Evolutionary conservation across 2,888 invertebrate genomes (phyloP), one percentile per base, ranked within the genome.

Genomic region (Acholoe squamosa): DNA sequence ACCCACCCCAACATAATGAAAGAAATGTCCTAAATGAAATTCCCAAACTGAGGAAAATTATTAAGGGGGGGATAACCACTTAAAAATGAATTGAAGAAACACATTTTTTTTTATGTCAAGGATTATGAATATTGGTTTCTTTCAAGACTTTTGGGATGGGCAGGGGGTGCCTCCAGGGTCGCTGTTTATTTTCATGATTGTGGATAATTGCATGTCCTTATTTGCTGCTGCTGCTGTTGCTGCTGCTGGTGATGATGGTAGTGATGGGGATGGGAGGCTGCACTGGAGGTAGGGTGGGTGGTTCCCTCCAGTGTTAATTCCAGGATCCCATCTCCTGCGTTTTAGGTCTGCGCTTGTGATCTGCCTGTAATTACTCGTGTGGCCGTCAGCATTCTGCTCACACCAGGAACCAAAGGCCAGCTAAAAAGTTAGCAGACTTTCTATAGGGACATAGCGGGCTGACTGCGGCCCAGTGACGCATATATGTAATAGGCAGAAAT

Each of bases 191-290:
- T 61, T 3, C 43, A 10, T 43, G 43, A 43, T 43, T 3, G 43
- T 10, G 43, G 43, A 43, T 43, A 43, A 43, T 43, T 43, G 43
- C 43, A 10, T 43, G 10, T 43, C 43, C 43, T 43, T 43, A 43
- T 43, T 61, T 61, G 61, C 61, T 61, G 61, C 61, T 61, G 71
- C 25, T 25, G 71, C n/a, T 71, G 25, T 71, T 71, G 22, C 61
- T 61, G 10, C 3, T 43, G 25, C 28, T 28, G 14, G 71, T 71
- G 71, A n/a, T 71, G 25, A 5, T 71, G 28, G 19, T 22, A 28
- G 71, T 71, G 71, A 28, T 25, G 28, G 25, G 71, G 25, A 28
- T 71, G 71, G 71, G 71, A 28, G 25, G 25, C 7, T 19, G n/a
- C n/a, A 19, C 54, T 10, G 54, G 12, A 54, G 54, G 54, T 19